These are phyloP conservation scores for Diadumene lineata DNA, from an alignment of 92 coral and sea anemone genomes.

Conservation along the genomic window DNA sequence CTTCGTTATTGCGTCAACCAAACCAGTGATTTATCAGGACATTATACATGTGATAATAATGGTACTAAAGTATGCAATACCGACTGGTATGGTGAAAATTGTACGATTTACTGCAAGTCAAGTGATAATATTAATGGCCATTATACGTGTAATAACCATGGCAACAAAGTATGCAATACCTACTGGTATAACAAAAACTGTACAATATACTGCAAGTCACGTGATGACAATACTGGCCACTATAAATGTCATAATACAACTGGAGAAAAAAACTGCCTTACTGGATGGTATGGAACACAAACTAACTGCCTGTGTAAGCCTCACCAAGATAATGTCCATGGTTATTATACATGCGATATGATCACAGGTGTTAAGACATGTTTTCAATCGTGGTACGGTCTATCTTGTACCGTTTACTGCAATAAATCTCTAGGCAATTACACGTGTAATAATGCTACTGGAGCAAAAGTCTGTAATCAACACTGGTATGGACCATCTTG, in stretches of 20 bases:
- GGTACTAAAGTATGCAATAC: conserved; percentile 59
- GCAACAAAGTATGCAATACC: no score
- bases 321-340: conserved; percentile 30
- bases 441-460: conserved; percentile 54
- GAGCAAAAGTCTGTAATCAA: conserved; percentile 49
- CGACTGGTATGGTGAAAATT: conserved; percentile 56
- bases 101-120: conserved; percentile 41
- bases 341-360: conserved; percentile 59
- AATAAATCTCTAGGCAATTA: conserved; percentile 59
- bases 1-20: conserved; percentile 31
- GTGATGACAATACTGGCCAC: no score
- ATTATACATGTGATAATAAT: conserved; percentile 56
- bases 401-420: conserved; percentile 5
- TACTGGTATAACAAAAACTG: no score
- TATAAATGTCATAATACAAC: conserved; percentile 47
- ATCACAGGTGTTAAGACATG: conserved; percentile 54
- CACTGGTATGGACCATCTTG: conserved; percentile 51
- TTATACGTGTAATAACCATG: no score
- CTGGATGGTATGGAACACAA: conserved; percentile 52
- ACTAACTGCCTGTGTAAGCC: conserved; percentile 50
- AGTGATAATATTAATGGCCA: conserved; percentile 61
- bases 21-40: conserved; percentile 49
- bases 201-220: no score
- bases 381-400: conserved; percentile 62
- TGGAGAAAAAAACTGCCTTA: conserved; percentile 41